Evolutionary conservation across 1,140 invertebrate genomes (phyloP).

Genomic region (Varroa destructor): DNA sequence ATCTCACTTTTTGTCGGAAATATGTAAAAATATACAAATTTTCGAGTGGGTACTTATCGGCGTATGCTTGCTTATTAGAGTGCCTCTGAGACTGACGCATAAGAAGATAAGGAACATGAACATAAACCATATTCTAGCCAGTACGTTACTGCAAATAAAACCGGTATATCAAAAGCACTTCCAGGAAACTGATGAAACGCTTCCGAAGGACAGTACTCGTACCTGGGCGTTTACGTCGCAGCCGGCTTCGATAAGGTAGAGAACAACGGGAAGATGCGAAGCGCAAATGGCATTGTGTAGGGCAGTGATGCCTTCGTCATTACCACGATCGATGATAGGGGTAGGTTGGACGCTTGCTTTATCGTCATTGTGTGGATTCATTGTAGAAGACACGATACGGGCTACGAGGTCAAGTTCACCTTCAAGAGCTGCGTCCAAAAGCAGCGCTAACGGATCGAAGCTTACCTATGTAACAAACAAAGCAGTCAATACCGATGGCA

Average conservation of each 20-base stretch:
- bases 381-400: background rate
- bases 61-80: too few species aligned
- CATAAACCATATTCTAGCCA: too few species aligned
- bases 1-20: too few species aligned
- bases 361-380: too few species aligned
- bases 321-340: constrained; percentile 77
- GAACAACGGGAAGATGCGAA: constrained; percentile 93
- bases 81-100: too few species aligned
- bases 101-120: too few species aligned
- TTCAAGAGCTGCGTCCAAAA: constrained; percentile 88
- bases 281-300: constrained; percentile 99
- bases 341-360: constrained; percentile 40
- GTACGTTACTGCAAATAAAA: background rate
- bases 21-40: constrained; percentile 22
- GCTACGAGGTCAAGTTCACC: constrained; percentile 92
- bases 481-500: too few species aligned
- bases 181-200: constrained; percentile 25
- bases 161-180: background rate
- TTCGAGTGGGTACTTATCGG: background rate
- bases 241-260: constrained; percentile 90
- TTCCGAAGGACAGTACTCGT: constrained; percentile 76
- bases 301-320: constrained; percentile 92
- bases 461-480: constrained; percentile 50
- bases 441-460: constrained; percentile 87
- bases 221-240: constrained; percentile 98